These are phyloP conservation scores for Timema podura DNA, from an alignment of 2,888 invertebrate genomes.

Conservation along the genomic window DNA sequence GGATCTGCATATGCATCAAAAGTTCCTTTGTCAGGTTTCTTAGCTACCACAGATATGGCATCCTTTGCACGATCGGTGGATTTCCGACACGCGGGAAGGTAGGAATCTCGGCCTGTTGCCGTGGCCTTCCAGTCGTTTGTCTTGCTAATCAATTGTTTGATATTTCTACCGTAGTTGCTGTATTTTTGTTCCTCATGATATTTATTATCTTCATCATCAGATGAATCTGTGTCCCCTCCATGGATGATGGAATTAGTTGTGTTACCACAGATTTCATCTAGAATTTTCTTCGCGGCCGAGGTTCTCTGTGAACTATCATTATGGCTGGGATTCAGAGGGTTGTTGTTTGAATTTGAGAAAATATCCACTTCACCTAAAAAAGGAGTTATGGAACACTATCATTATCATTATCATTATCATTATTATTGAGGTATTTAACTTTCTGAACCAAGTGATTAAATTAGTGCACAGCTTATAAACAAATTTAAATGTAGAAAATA, in stretches of 20 bases:
- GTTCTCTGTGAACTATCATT: too few species aligned
- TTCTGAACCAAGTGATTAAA: too few species aligned
- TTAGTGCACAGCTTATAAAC: too few species aligned
- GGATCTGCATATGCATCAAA: constrained; percentile 17
- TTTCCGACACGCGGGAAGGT: not conserved
- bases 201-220: constrained; percentile 75
- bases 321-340: too few species aligned
- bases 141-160: constrained; percentile 54
- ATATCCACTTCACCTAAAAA: too few species aligned
- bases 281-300: too few species aligned
- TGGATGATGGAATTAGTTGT: constrained; percentile 42
- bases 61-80: not conserved
- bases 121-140: constrained; percentile 26
- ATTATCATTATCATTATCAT: too few species aligned
- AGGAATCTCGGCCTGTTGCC: not conserved
- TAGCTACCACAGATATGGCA: not conserved
- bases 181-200: constrained; percentile 71
- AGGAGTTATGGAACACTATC: too few species aligned
- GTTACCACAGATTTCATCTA: too few species aligned
- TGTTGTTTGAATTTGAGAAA: too few species aligned
- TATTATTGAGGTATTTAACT: too few species aligned
- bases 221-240: constrained; percentile 65
- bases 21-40: not conserved
- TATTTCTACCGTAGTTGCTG: constrained; percentile 63
- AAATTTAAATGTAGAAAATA: too few species aligned